These are phyloP conservation scores for Cygnus atratus DNA, from an alignment of 2,113 vertebrate genomes.

Conservation along the genomic window DNA sequence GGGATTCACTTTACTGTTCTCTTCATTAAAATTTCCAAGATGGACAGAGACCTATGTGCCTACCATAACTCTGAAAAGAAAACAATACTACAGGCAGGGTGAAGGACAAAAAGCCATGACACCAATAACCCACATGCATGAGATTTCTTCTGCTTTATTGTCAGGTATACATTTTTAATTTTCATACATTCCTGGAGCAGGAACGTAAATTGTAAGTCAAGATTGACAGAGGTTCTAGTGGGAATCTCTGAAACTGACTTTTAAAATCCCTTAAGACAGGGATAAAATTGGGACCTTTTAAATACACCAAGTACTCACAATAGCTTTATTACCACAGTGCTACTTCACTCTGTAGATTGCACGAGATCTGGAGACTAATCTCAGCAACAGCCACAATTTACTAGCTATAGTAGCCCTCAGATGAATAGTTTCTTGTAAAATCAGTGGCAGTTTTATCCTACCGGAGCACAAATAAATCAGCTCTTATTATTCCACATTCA, in stretches of 20 bases:
- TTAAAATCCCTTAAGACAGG: constrained; percentile 58
- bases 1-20: neutral
- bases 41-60: neutral
- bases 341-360: constrained; percentile 76
- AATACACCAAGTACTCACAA: constrained; percentile 75
- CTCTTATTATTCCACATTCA: constrained; percentile 88
- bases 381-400: constrained; percentile 81
- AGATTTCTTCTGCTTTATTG: constrained; percentile 10
- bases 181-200: neutral
- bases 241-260: constrained; percentile 52
- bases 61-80: neutral
- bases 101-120: neutral
- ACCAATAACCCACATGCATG: neutral
- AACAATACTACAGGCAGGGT: neutral
- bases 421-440: constrained; percentile 89
- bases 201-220: constrained; percentile 29
- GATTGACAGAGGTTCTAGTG: constrained; percentile 35
- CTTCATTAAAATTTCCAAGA: neutral
- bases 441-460: constrained; percentile 84
- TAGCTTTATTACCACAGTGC: constrained; percentile 74
- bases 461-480: constrained; percentile 85
- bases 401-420: constrained; percentile 80
- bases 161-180: constrained; percentile 44
- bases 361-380: constrained; percentile 80
- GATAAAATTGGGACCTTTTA: constrained; percentile 71